Conservation (phyloP, 2,797 vertebrate species). For the Anguilla anguilla region DNA sequence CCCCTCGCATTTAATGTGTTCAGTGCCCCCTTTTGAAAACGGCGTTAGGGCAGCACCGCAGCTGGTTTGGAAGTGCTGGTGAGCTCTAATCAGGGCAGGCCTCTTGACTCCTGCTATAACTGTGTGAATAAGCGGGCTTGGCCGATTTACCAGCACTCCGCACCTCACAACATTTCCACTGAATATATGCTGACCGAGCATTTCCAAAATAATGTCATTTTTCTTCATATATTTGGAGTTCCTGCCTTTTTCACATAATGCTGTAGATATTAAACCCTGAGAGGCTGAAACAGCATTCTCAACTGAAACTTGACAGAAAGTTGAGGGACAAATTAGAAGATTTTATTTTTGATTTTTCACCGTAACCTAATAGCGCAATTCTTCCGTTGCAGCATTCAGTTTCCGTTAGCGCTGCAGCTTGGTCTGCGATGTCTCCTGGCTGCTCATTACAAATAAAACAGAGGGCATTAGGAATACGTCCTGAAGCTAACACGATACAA, state of each 20-base stretch:
- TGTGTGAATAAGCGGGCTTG: too few species aligned
- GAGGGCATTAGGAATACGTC: not conserved
- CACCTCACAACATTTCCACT: not conserved
- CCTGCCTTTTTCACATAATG: not conserved
- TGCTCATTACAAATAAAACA: not conserved
- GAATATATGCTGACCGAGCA: not conserved
- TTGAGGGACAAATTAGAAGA: not conserved
- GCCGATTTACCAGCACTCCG: not conserved
- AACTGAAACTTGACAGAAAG: not conserved
- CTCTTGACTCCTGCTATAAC: not conserved
- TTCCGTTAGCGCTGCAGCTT: not conserved
- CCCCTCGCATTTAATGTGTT: not conserved
- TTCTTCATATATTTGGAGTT: not conserved
- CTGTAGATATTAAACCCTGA: not conserved
- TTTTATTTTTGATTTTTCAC: not conserved
- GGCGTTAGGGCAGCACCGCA: not conserved
- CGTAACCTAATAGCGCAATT: not conserved
- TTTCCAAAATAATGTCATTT: not conserved
- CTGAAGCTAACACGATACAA: not conserved
- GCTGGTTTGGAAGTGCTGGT: not conserved
- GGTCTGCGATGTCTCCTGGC: conserved; percentile 11
- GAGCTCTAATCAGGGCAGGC: not conserved
- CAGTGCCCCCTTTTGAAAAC: not conserved
- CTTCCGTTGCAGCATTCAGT: not conserved
- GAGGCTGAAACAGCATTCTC: not conserved